Percentiles rank a stretch among this genome's conserved stretches.
These are phyloP conservation scores for Schizothorax lantsangensis DNA, from an alignment of 2,797 vertebrate genomes.

Conservation along the genomic window DNA sequence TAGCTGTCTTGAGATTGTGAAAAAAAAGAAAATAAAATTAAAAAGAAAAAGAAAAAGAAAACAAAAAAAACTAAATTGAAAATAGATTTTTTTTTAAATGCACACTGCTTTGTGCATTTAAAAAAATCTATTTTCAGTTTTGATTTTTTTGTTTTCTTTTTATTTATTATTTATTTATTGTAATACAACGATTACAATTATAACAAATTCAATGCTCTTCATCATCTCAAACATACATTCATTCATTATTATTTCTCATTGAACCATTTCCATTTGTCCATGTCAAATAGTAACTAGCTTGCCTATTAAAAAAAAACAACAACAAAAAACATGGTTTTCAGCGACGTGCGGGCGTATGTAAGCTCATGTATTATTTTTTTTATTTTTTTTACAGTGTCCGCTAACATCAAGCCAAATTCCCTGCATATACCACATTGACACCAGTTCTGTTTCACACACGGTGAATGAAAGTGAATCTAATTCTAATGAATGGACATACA, in stretches of 20 bases:
- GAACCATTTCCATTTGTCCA: not conserved
- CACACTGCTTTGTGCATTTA: not conserved
- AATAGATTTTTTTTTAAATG: not conserved
- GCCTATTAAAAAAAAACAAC: not conserved
- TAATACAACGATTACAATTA: not conserved
- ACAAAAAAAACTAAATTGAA: not conserved
- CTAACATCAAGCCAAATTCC: not conserved
- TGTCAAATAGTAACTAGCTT: not conserved
- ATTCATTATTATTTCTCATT: not conserved
- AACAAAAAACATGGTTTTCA: not conserved
- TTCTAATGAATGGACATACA: slow-evolving; percentile 16
- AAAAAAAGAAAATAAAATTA: not conserved
- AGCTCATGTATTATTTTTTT: no score
- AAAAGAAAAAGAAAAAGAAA: not conserved
- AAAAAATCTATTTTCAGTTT: no score
- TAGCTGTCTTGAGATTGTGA: not conserved
- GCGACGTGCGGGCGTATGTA: not conserved
- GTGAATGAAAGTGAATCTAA: slow-evolving; percentile 25
- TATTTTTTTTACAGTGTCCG: not conserved
- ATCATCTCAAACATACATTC: not conserved
- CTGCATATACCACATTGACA: not conserved
- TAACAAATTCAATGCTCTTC: not conserved
- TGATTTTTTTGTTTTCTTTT: no score
- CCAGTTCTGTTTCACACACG: not conserved
- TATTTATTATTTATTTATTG: no score